Evolutionary conservation across 2,888 invertebrate genomes (phyloP), one percentile per base, ranked within the genome.

Genomic region (Ganaspis brasiliensis): DNA sequence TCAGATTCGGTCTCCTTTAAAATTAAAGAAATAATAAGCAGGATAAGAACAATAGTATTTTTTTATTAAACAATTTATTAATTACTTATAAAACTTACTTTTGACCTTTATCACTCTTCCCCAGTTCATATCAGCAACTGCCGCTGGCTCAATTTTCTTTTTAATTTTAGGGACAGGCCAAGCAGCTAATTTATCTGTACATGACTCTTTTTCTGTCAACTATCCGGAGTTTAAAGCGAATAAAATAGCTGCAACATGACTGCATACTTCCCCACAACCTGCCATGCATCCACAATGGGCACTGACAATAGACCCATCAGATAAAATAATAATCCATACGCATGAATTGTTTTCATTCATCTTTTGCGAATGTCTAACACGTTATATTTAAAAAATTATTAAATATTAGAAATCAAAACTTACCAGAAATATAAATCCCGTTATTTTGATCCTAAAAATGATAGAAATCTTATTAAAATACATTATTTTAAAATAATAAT

Each of bases 311-410:
- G 59, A 59, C 4, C 37, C 37, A 45, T 73, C 45, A 3, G n/a
- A 4, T 4, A 6, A 8, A 21, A 73, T 12, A 40, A 73, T 57
- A 2, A 59, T 8, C 73, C 73, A 73, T 57, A 59, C 56, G 4
- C 16, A 10, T n/a, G 59, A 19, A 37, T 45, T 21, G 19, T n/a
- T 35, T 19, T 19, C 40, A 35, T 35, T 57, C 19, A 57, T 19
- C n/a, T 16, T 21, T 26, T 73, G 73, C 16, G 59, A 73, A 37
- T 73, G 45, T 35, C 45, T 73, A 5, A 73, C 73, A n/a, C n/a
- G n/a, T n/a, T n/a, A n/a, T n/a, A n/a, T n/a, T n/a, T n/a, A n/a
- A n/a, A n/a, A n/a, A n/a, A n/a, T n/a, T n/a, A n/a, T n/a, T n/a
- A n/a, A n/a, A n/a, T n/a, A n/a, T n/a, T n/a, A n/a, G n/a, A n/a